Conservation (phyloP, 2,888 invertebrate species). For the Brenthis daphne region DNA sequence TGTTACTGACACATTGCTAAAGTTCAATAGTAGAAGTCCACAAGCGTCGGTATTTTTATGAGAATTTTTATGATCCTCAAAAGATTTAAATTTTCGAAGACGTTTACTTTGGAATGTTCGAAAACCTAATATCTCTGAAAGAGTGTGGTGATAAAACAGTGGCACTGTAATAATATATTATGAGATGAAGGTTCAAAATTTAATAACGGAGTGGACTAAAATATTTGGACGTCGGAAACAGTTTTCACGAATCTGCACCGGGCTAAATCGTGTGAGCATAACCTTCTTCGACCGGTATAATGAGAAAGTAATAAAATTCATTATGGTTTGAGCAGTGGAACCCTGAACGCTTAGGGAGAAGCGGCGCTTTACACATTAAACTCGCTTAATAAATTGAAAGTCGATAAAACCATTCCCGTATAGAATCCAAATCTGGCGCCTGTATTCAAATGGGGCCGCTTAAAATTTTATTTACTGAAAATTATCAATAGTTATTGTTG, state of each 20-base stretch:
- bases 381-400: slow-evolving; percentile 68
- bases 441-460: slow-evolving; percentile 53
- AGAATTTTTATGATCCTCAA: slow-evolving; percentile 35
- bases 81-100: slow-evolving; percentile 35
- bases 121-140: slow-evolving; percentile 39
- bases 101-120: slow-evolving; percentile 33
- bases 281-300: slow-evolving; percentile 52
- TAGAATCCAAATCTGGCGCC: slow-evolving; percentile 50
- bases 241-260: slow-evolving; percentile 36
- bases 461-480: slow-evolving; percentile 50
- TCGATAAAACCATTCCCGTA: slow-evolving; percentile 64
- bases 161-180: slow-evolving; percentile 38
- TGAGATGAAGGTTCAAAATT: slow-evolving; percentile 37
- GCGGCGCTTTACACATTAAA: slow-evolving; percentile 66
- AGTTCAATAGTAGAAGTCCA: slow-evolving; percentile 26
- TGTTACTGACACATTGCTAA: slow-evolving; percentile 16
- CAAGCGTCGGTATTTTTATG: slow-evolving; percentile 33
- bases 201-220: slow-evolving; percentile 39
- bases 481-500: slow-evolving; percentile 23
- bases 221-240: slow-evolving; percentile 38
- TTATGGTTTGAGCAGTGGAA: slow-evolving; percentile 60
- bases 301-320: slow-evolving; percentile 67
- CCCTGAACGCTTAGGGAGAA: slow-evolving; percentile 56
- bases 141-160: slow-evolving; percentile 39
- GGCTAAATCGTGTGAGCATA: slow-evolving; percentile 55